These are phyloP conservation scores for Mythimna vitellina DNA, from an alignment of 2,888 invertebrate species.

Conservation along the genomic window DNA sequence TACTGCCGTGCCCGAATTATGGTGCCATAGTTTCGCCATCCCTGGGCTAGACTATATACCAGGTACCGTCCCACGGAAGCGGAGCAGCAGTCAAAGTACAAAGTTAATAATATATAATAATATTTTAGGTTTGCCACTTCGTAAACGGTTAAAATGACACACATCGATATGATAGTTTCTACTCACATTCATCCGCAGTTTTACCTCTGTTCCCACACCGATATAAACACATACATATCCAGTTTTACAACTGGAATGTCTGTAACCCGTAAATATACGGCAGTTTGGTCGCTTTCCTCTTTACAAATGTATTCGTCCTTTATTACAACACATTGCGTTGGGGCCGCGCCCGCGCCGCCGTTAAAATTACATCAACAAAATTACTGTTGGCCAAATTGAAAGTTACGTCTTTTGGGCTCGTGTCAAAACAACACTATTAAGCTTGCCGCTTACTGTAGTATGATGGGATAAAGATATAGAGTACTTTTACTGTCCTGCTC, in stretches of 20 bases:
- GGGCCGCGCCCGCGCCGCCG: constrained; percentile 42
- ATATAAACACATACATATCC: constrained; percentile 32
- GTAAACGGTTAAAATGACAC: not conserved
- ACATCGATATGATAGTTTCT: not conserved
- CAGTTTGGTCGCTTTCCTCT: constrained; percentile 44
- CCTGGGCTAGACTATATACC: too few relatives aligned
- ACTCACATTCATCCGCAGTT: not conserved
- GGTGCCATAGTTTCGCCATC: too few relatives aligned
- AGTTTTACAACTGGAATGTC: constrained; percentile 43
- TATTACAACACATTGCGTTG: constrained; percentile 58
- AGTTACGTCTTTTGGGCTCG: constrained; percentile 45
- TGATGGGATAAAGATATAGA: not conserved
- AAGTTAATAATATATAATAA: too few relatives aligned
- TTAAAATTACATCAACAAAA: constrained; percentile 67
- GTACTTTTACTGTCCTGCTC: constrained; percentile 6
- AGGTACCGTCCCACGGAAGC: too few relatives aligned
- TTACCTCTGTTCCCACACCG: constrained; percentile 1
- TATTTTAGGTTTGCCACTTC: too few relatives aligned
- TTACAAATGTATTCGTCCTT: constrained; percentile 58
- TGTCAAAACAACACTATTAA: constrained; percentile 53
- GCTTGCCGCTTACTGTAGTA: constrained; percentile 11
- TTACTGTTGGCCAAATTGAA: constrained; percentile 61
- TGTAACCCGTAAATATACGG: constrained; percentile 38
- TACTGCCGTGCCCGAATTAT: too few relatives aligned
- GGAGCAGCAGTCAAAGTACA: too few relatives aligned